phyloP scores from a whole-genome alignment of 2,888 invertebrate species.

The Nephrocerus scutellatus region DNA sequence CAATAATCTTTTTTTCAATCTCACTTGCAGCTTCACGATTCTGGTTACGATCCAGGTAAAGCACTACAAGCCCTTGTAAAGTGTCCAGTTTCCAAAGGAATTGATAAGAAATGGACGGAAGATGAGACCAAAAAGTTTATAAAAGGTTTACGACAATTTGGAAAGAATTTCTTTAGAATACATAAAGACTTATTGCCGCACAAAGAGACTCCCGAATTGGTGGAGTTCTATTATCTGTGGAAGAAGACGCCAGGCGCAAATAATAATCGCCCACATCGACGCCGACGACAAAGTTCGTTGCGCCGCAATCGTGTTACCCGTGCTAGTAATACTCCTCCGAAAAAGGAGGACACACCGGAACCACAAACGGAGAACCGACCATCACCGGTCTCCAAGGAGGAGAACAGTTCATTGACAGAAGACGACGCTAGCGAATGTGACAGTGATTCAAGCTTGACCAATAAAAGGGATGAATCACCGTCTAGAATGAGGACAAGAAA shows the following conservation, averaged over 20 bases:
- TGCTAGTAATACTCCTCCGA: slow-evolving; percentile 66
- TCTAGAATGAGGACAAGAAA: slow-evolving; percentile 85
- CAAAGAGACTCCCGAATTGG: slow-evolving; percentile 94
- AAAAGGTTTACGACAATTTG: slow-evolving; percentile 95
- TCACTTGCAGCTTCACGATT: slow-evolving; percentile 76
- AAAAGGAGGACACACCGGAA: slow-evolving; percentile 66
- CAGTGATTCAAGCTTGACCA: slow-evolving; percentile 85
- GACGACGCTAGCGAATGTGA: slow-evolving; percentile 93
- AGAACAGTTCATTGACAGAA: slow-evolving; percentile 74
- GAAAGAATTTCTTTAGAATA: slow-evolving; percentile 98
- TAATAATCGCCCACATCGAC: slow-evolving; percentile 88
- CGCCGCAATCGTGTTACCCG: slow-evolving; percentile 82
- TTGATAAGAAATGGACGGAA: slow-evolving; percentile 97
- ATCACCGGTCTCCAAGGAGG: slow-evolving; percentile 60
- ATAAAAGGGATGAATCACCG: slow-evolving; percentile 66
- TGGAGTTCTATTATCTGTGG: slow-evolving; percentile 99
- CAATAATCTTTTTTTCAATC: not conserved
- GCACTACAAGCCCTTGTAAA: slow-evolving; percentile 94
- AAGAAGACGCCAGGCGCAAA: slow-evolving; percentile 98
- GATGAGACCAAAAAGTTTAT: slow-evolving; percentile 98
- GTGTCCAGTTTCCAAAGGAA: slow-evolving; percentile 93
- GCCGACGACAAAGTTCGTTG: slow-evolving; percentile 79
- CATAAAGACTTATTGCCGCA: slow-evolving; percentile 92
- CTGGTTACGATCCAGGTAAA: slow-evolving; percentile 92
- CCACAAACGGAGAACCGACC: slow-evolving; percentile 48